phyloP scores from a whole-genome alignment of 2,888 invertebrate species.

The Chaetoderma sp. region DNA sequence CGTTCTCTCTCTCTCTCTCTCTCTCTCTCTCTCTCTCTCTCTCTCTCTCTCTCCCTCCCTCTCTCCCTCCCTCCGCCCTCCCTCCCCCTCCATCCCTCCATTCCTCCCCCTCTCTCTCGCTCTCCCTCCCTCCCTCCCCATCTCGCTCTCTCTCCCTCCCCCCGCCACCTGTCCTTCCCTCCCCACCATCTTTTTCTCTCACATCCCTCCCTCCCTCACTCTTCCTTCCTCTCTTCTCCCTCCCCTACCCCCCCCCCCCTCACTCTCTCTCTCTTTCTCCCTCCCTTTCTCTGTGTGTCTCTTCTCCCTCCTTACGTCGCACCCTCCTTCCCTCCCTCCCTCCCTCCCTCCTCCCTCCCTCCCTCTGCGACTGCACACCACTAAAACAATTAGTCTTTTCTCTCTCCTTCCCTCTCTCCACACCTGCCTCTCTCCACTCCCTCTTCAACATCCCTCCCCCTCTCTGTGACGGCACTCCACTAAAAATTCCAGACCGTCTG shows the following conservation, averaged over 20 bases:
- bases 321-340: background rate
- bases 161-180: background rate
- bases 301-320: constrained; percentile 11
- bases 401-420: no score
- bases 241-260: background rate
- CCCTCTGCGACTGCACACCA: background rate
- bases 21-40: constrained; percentile 5
- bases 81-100: no score
- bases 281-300: constrained; percentile 26
- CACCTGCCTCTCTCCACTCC: no score
- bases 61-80: background rate
- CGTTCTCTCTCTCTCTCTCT: background rate
- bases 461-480: no score
- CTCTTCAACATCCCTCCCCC: no score
- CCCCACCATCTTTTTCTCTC: background rate
- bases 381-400: no score
- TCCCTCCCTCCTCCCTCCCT: constrained; percentile 13
- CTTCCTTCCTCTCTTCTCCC: background rate
- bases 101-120: no score
- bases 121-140: no score
- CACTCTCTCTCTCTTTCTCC: constrained; percentile 1
- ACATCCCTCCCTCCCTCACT: constrained; percentile 2
- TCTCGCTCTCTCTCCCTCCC: background rate
- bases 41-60: background rate
- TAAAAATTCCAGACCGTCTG: no score